Evolutionary conservation across 1,140 invertebrate genomes (phyloP), one percentile per base, ranked within the genome.

Genomic region (Papilio xuthus): DNA sequence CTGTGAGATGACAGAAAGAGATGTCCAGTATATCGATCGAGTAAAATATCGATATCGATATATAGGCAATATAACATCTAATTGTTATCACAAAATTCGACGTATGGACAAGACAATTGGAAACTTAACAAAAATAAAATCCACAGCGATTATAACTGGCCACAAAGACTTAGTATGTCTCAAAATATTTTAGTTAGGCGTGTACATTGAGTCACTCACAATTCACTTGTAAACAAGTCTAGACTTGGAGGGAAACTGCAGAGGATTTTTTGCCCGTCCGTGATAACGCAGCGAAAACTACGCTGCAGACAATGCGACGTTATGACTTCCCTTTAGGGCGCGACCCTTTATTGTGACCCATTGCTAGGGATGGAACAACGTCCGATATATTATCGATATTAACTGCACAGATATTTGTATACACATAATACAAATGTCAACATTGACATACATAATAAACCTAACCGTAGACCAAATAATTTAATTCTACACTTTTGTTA

Each of bases 231-330:
- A 15, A 63, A 15, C 60, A 63, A 32, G 60, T 63, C 60, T 63
- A 63, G 23, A 63, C 60, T 63, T 63, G 23, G 26, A 63, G 60
- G 60, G 60, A 63, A 63, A 63, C 60, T 63, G 60, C 60, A 13
- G 60, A 7, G 23, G 4, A 63, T 63, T 63, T 26, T 28, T 15
- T 63, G 26, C 26, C 23, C 60, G 26, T 7, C 60, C 23, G 13
- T 26, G 60, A 63, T 53, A 53, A 26, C 60, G 60, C 23, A 63
- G 26, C 60, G 56, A 63, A 28, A 63, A 63, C 60, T 63, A 32
- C 60, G 60, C 26, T 63, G 60, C 60, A 63, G 60, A 63, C 60
- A 63, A 28, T 63, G 60, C 60, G 60, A 63, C 60, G 60, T 63
- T 63, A 63, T 23, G 60, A 63, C 60, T 67, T 67, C 60, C 60